Evolutionary conservation across 2,797 vertebrate genomes (phyloP).

Genomic region (Sciurus carolinensis): DNA sequence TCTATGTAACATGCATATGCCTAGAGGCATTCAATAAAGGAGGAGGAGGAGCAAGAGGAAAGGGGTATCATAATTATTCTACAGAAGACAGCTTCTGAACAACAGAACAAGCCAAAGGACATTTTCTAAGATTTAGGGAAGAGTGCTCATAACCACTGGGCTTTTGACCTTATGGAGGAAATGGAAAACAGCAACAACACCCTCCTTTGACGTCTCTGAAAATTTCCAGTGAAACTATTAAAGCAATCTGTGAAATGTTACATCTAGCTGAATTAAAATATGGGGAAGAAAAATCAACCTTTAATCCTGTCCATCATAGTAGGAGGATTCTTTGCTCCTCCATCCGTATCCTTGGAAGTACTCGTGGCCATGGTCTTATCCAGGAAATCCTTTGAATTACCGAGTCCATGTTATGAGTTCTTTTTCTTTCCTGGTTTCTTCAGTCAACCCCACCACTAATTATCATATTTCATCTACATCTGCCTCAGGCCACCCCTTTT

Average conservation of each 20-base stretch:
- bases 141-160: neutral
- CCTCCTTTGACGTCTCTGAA: conserved; percentile 18
- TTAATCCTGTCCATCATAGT: neutral
- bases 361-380: neutral
- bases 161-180: neutral
- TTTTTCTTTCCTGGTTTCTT: neutral
- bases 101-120: neutral
- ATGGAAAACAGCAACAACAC: neutral
- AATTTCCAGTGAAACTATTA: neutral
- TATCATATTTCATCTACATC: neutral
- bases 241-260: neutral
- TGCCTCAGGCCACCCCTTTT: neutral
- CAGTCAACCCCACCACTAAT: neutral
- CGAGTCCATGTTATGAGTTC: neutral
- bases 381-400: neutral
- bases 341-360: neutral
- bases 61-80: neutral
- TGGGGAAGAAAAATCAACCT: neutral
- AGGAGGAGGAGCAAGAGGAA: neutral
- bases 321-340: neutral
- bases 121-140: neutral
- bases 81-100: neutral
- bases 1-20: neutral
- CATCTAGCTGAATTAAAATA: neutral
- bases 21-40: neutral